Base-by-base conservation (phyloP, 2,113 vertebrate genomes). In the Rattus rattus region DNA sequence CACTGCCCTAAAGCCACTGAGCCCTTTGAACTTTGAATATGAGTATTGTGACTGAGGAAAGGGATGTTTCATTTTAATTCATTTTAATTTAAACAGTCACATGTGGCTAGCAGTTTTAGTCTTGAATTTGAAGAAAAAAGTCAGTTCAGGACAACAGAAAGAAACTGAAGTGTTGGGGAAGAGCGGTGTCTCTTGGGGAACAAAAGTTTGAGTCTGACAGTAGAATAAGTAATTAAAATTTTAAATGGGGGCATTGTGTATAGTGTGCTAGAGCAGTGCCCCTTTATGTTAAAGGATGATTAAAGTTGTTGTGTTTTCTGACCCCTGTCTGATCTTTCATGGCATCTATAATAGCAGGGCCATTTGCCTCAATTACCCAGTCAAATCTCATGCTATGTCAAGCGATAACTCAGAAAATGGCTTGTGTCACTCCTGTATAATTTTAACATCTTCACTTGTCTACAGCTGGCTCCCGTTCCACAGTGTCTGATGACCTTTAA, bases 401-500 rank as follows among this genome's bases (percentile, higher is more conserved):
- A 96, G 97, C 22, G 12, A 85, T 97, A 97, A 93, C 95, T 96
- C 91, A 92, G 94, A 91, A 97, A 94, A 97, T 63, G 97, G 97
- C 96, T 96, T 73, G 65, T 96, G 91, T 88, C 61, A n/a, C 76
- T 59, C 33, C 70, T 75, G 76, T 91, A 97, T 97, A 95, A 94
- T 92, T 98, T 98, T 96, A 98, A 80, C 96, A 94, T 94, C 90
- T 96, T 98, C 91, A 79, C 95, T 95, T 96, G 92, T 94, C 95
- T 94, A 72, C 80, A 96, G 80, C 75, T 70, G 0, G 75, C 92
- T 92, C 47, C 92, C 43, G 61, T 98, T 83, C 36, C 94, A 88
- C n/a, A 43, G 90, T 88, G 93, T 97, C 85, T 96, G 97, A 98
- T 88, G 97, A 98, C 97, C 98, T 98, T 98, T 98, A 97, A 96